phyloP scores from a whole-genome alignment of 1,140 invertebrate genomes.

The Cydia strobilella region DNA sequence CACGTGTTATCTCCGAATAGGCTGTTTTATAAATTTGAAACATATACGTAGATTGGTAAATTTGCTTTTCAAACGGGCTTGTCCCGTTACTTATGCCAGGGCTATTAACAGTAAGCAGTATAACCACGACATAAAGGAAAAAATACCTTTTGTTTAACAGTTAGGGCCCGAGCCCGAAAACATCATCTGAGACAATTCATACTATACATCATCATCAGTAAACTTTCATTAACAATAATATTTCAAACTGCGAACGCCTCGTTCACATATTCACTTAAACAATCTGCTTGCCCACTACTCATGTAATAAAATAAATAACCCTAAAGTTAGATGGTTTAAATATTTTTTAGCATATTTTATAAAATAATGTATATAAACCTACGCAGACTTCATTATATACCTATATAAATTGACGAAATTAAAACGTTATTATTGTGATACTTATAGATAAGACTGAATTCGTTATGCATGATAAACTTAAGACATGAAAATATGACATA shows the following conservation, averaged over 20 bases:
- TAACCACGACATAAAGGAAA: too few species aligned
- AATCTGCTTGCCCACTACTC: slow-evolving; percentile 8
- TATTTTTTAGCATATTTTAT: slow-evolving; percentile 63
- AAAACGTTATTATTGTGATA: slow-evolving; percentile 56
- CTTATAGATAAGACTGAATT: slow-evolving; percentile 51
- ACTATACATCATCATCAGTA: too few species aligned
- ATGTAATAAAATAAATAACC: slow-evolving; percentile 49
- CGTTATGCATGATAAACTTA: slow-evolving; percentile 50
- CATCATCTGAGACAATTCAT: too few species aligned
- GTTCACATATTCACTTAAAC: slow-evolving; percentile 38
- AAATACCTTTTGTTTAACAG: too few species aligned
- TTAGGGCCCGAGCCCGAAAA: too few species aligned
- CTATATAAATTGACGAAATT: slow-evolving; percentile 69
- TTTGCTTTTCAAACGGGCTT: too few species aligned
- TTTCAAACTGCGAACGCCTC: slow-evolving; percentile 43
- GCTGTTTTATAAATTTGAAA: too few species aligned
- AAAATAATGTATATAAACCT: slow-evolving; percentile 64
- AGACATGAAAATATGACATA: slow-evolving; percentile 58
- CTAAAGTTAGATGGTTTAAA: slow-evolving; percentile 56
- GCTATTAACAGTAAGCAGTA: too few species aligned
- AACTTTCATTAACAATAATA: not conserved
- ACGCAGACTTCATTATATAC: slow-evolving; percentile 68
- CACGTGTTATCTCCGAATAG: too few species aligned
- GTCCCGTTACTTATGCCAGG: too few species aligned
- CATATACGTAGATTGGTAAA: too few species aligned